phyloP scores from a whole-genome alignment of 2,113 vertebrate genomes.

The Osmerus eperlanus region DNA sequence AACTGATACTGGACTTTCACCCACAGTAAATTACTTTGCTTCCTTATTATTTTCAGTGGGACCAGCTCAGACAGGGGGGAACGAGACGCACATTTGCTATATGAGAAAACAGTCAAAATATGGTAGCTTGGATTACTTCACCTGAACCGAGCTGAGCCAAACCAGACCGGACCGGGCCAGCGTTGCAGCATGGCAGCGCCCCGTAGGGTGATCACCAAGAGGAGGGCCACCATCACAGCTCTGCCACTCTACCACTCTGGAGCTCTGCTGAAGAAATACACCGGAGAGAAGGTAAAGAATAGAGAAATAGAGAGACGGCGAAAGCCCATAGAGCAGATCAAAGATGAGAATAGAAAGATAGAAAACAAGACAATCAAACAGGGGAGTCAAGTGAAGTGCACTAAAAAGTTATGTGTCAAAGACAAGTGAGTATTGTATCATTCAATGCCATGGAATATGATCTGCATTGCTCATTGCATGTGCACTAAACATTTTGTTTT shows the following conservation, averaged over 20 bases:
- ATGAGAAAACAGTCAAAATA: not conserved
- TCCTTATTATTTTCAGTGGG: constrained; percentile 43
- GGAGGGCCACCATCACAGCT: constrained; percentile 53
- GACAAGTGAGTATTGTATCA: too few relatives aligned
- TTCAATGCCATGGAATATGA: too few relatives aligned
- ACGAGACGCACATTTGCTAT: not conserved
- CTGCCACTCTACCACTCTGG: constrained; percentile 65
- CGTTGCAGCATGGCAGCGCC: constrained; percentile 31
- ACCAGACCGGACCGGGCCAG: not conserved
- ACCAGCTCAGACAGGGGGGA: not conserved
- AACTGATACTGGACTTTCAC: constrained; percentile 29
- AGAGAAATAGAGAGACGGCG: not conserved
- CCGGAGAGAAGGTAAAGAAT: constrained; percentile 47
- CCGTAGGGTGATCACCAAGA: constrained; percentile 41
- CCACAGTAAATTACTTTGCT: constrained; percentile 36
- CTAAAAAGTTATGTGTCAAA: not conserved
- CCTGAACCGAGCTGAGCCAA: not conserved
- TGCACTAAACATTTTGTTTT: not conserved
- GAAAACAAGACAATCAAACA: not conserved
- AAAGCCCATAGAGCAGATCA: not conserved
- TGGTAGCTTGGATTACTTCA: not conserved
- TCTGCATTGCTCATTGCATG: not conserved
- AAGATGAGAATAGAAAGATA: not conserved
- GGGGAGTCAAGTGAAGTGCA: not conserved
- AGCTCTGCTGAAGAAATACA: constrained; percentile 52